Percentiles rank a stretch among this genome's conserved stretches.
These are phyloP conservation scores for Chaunax sp. DNA, from an alignment of 2,797 vertebrate species.

Conservation along the genomic window DNA sequence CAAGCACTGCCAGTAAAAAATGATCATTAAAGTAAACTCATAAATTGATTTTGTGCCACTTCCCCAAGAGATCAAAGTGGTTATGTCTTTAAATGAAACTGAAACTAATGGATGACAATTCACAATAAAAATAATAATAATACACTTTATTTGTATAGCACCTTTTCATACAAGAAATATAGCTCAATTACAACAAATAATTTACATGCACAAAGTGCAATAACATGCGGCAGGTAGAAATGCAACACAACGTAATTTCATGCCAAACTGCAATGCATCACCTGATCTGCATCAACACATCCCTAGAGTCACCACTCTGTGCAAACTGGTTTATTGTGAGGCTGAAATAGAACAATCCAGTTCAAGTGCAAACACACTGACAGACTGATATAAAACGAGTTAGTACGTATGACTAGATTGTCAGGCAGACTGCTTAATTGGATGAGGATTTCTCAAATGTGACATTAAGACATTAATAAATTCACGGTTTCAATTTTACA, in stretches of 20 bases:
- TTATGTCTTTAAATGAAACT: too few relatives aligned
- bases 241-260: too few relatives aligned
- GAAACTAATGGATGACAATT: too few relatives aligned
- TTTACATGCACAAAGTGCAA: too few relatives aligned
- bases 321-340: not conserved
- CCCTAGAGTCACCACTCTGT: not conserved
- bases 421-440: not conserved
- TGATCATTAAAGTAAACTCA: slow-evolving; percentile 12
- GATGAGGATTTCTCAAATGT: too few relatives aligned
- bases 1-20: slow-evolving; percentile 2
- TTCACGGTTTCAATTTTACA: not conserved
- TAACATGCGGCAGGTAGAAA: too few relatives aligned
- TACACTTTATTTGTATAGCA: too few relatives aligned
- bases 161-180: too few relatives aligned
- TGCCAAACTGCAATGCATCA: too few relatives aligned
- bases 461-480: too few relatives aligned
- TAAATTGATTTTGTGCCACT: not conserved
- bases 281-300: not conserved
- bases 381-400: not conserved
- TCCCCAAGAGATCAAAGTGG: not conserved
- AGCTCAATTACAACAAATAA: too few relatives aligned
- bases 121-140: too few relatives aligned
- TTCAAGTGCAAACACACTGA: not conserved
- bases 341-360: not conserved
- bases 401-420: not conserved